Evolutionary conservation across 2,797 vertebrate species (phyloP).

Genomic region (Manis javanica): DNA sequence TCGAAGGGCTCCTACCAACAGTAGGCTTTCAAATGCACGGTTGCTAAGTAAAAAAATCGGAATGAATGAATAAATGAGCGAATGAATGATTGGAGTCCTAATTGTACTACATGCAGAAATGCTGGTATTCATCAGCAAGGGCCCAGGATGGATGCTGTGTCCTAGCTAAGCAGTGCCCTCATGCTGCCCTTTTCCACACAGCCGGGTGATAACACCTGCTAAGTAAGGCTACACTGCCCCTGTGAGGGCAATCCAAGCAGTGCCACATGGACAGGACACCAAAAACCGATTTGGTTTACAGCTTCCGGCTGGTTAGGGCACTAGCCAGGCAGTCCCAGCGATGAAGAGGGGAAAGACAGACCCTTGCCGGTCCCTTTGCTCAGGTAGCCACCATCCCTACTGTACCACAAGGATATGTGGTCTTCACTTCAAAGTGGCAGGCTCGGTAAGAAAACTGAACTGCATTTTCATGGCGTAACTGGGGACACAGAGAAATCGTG

Average conservation of each 20-base stretch:
- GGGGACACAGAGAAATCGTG: background rate
- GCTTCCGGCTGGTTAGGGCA: background rate
- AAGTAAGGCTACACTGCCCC: constrained; percentile 55
- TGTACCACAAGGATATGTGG: background rate
- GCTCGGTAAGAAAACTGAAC: background rate
- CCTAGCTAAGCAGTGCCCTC: background rate
- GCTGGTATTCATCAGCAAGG: background rate
- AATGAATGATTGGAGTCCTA: background rate
- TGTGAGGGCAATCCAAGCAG: constrained; percentile 29
- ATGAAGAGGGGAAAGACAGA: background rate
- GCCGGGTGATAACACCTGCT: background rate
- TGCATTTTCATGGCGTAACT: background rate
- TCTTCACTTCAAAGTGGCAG: background rate
- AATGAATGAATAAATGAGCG: background rate
- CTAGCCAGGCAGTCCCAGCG: background rate
- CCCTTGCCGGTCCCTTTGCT: rapidly evolving
- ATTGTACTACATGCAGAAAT: background rate
- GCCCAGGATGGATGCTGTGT: background rate
- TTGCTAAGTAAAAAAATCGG: background rate
- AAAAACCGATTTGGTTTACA: rapidly evolving
- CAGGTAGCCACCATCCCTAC: background rate
- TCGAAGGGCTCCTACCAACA: background rate
- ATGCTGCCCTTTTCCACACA: rapidly evolving
- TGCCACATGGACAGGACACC: background rate
- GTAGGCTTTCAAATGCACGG: background rate